Evolutionary conservation across 2,888 invertebrate species (phyloP).

Genomic region (Acronicta psi): DNA sequence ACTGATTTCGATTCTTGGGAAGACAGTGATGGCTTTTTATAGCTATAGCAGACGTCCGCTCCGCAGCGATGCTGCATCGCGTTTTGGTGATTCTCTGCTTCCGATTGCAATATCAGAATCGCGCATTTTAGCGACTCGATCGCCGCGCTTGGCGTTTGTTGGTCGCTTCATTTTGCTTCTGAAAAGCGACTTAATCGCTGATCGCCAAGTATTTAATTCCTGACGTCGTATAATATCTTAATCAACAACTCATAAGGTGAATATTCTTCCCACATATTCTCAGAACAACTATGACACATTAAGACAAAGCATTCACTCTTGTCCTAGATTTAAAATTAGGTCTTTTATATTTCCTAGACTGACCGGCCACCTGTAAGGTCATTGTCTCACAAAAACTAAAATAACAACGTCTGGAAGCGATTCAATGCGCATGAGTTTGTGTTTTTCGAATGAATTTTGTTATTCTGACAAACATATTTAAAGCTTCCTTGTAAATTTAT

Average conservation of each 20-base stretch:
- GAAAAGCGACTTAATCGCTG: no score
- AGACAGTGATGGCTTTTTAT: no score
- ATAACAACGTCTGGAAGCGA: neutral
- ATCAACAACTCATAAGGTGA: neutral
- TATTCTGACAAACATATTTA: neutral
- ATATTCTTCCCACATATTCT: neutral
- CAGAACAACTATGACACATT: neutral
- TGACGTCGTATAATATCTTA: no score
- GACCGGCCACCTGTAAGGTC: constrained; percentile 1
- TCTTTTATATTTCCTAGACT: neutral
- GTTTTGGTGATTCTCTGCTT: no score
- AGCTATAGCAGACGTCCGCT: no score
- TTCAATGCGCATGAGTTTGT: constrained; percentile 1
- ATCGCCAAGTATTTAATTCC: no score
- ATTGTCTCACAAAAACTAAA: constrained; percentile 2
- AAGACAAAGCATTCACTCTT: neutral
- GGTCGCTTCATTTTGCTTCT: no score
- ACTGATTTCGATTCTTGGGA: no score
- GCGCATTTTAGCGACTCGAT: no score
- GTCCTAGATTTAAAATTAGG: constrained; percentile 8
- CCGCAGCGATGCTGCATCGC: no score
- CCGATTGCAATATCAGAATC: no score
- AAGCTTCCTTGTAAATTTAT: neutral
- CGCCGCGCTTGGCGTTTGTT: no score
- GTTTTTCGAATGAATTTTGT: neutral